Evolutionary conservation across 2,113 vertebrate genomes (phyloP).

Genomic region (Stomatorhinus ivindoensis): DNA sequence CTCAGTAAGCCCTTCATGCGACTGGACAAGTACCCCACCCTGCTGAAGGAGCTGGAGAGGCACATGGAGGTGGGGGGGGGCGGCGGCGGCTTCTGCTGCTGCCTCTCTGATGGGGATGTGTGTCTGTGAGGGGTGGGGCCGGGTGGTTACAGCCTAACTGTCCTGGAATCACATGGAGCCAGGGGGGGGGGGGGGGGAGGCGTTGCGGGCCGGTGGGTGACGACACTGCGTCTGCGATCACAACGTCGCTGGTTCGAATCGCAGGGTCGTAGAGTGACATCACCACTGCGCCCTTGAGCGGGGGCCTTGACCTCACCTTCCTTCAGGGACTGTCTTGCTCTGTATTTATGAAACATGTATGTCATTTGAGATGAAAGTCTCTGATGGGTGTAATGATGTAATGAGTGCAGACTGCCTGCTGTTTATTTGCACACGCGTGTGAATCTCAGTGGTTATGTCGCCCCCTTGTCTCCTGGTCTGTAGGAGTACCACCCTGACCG

Average conservation of each 20-base stretch:
- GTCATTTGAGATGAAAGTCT: not conserved
- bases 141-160: not conserved
- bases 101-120: not conserved
- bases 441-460: not conserved
- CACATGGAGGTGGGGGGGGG: constrained; percentile 85
- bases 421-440: not conserved
- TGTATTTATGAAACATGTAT: not conserved
- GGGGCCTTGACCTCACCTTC: not conserved
- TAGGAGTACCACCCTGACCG: constrained; percentile 90
- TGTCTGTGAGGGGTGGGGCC: not conserved
- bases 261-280: not conserved
- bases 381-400: not conserved
- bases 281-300: not conserved
- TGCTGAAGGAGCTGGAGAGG: constrained; percentile 94
- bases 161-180: not conserved
- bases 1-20: constrained; percentile 99
- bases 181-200: not conserved
- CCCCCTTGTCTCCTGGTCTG: constrained; percentile 11
- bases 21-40: constrained; percentile 90
- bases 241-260: not conserved
- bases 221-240: not conserved
- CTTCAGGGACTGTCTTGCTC: not conserved
- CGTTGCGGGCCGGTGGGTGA: not conserved
- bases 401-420: not conserved
- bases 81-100: not conserved